A percentile compares a stretch with the other conserved stretches of the same genome.
Conservation (phyloP, 1,140 invertebrate genomes). For the Eumaeus atala region DNA sequence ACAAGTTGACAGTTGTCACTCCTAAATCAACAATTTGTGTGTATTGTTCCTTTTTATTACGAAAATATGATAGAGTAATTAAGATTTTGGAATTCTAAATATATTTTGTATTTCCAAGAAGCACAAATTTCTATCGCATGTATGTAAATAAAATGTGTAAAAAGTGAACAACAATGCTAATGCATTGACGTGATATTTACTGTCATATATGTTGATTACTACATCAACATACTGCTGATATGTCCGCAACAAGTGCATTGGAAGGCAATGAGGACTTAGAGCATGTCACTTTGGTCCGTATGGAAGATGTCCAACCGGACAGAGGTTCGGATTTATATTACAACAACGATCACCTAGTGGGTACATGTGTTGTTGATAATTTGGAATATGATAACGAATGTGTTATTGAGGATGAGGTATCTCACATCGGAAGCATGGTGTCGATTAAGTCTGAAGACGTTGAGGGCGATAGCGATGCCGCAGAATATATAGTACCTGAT, state of each 20-base stretch:
- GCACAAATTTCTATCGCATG: too few species aligned
- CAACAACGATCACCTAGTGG: constrained; percentile 23
- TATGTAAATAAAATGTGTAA: too few species aligned
- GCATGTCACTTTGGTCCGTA: constrained; percentile 47
- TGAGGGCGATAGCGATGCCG: constrained; percentile 22
- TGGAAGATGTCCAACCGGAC: constrained; percentile 57
- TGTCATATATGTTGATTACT: too few species aligned
- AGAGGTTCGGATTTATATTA: constrained; percentile 27
- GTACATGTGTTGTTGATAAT: constrained; percentile 34
- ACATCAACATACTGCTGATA: constrained; percentile 17
- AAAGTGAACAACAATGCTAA: too few species aligned
- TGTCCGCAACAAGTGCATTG: constrained; percentile 40
- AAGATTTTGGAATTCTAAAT: too few species aligned
- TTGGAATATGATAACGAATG: constrained; percentile 32
- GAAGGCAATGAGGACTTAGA: constrained; percentile 47
- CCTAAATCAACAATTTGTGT: too few species aligned
- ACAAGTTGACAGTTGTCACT: too few species aligned
- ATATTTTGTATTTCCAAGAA: too few species aligned
- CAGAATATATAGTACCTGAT: constrained; percentile 37
- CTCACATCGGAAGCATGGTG: constrained; percentile 52
- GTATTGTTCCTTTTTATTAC: too few species aligned
- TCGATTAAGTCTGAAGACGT: constrained; percentile 44
- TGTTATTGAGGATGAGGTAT: constrained; percentile 40
- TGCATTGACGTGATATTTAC: too few species aligned
- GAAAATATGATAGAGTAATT: too few species aligned